These are phyloP conservation scores for Anaspis maculata DNA, from an alignment of 2,888 invertebrate species.

Conservation along the genomic window DNA sequence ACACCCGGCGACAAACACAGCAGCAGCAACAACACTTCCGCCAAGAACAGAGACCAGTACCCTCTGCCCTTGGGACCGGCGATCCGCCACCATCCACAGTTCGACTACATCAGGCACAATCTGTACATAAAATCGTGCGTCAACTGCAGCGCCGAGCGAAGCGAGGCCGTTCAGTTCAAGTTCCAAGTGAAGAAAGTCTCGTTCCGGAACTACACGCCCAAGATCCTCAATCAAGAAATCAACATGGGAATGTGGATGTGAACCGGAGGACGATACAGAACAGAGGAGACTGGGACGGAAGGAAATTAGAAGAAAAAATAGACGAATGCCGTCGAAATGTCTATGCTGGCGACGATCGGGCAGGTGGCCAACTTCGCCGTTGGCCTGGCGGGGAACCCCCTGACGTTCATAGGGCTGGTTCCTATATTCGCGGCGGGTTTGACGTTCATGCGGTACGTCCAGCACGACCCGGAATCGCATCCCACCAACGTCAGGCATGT, in stretches of 20 bases:
- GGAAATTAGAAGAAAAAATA: too few relatives aligned
- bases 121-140: conserved; percentile 49
- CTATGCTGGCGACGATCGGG: conserved; percentile 43
- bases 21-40: neutral
- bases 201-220: conserved; percentile 65
- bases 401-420: conserved; percentile 64
- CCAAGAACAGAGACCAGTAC: conserved; percentile 22
- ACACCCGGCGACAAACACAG: conserved; percentile 16
- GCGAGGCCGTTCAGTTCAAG: conserved; percentile 24
- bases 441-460: conserved; percentile 72
- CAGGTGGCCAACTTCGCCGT: conserved; percentile 36
- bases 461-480: conserved; percentile 74
- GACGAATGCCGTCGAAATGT: conserved; percentile 42
- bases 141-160: conserved; percentile 20
- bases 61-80: too few relatives aligned
- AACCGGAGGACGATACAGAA: too few relatives aligned
- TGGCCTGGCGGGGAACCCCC: conserved; percentile 38
- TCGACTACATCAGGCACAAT: conserved; percentile 46
- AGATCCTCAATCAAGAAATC: conserved; percentile 54
- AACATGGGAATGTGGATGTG: conserved; percentile 60
- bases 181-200: conserved; percentile 48
- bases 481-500: conserved; percentile 64
- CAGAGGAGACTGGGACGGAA: too few relatives aligned
- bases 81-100: too few relatives aligned
- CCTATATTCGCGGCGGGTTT: conserved; percentile 75